Conservation (phyloP, 2,113 vertebrate genomes). For the Apeltes quadracus region DNA sequence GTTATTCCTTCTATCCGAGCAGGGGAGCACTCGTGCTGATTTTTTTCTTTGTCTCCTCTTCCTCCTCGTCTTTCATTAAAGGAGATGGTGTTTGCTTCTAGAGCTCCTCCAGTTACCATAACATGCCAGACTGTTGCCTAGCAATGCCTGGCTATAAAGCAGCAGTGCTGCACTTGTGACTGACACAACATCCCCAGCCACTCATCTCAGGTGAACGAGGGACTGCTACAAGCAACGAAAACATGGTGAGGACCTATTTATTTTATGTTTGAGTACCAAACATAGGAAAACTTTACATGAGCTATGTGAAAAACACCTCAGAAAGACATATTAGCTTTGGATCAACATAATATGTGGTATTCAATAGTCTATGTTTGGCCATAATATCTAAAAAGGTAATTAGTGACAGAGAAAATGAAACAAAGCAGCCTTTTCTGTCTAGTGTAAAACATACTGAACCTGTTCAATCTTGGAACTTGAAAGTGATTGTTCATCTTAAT, state of each 20-base stretch:
- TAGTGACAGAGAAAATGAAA: background rate
- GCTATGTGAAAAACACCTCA: background rate
- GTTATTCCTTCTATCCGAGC: constrained; percentile 1
- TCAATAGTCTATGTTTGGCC: background rate
- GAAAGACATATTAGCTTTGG: background rate
- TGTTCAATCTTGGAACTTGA: background rate
- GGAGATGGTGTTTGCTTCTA: constrained; percentile 49
- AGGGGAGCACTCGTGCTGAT: background rate
- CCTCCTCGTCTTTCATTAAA: constrained; percentile 42
- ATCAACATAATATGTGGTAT: background rate
- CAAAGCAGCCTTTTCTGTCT: background rate
- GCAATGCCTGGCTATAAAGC: constrained; percentile 55
- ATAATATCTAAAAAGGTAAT: background rate
- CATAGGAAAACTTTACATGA: background rate
- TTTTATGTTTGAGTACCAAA: background rate
- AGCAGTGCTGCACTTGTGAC: background rate
- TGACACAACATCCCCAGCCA: constrained; percentile 46
- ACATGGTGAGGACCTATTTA: constrained; percentile 59
- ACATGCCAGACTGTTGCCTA: constrained; percentile 61
- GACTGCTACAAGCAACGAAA: constrained; percentile 33
- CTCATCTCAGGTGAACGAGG: constrained; percentile 56
- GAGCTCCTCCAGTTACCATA: constrained; percentile 67
- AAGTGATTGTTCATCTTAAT: background rate
- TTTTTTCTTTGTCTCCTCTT: constrained; percentile 17
- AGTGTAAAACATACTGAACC: background rate